Evolutionary conservation across 2,888 invertebrate species (phyloP), one percentile per base, ranked within the genome.

Genomic region (Tromatobia lineatoria): DNA sequence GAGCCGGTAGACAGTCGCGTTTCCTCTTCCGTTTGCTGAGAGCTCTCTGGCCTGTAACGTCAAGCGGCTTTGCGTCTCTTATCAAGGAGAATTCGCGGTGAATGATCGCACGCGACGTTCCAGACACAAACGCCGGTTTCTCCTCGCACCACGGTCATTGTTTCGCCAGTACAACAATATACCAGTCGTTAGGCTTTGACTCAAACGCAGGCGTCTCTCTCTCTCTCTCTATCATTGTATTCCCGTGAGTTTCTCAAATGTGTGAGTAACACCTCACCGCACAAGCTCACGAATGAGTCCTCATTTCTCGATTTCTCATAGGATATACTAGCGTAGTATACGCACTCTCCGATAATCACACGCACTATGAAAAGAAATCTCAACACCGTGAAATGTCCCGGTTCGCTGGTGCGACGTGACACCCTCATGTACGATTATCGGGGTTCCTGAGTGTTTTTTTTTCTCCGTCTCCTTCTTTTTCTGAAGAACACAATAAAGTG

Each of bases 11-110:
- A 54, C 29, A 25, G 69, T 13, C 18, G 23, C 67, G 75, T 81
- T 84, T 75, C 78, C 74, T 66, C 45, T 79, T 78, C 81, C 78
- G 80, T 66, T 34, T 80, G 52, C 13, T 75, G 4, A 4, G 4
- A 25, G 47, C 64, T 64, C 69, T 34, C 34, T 23, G 59, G 50
- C 13, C 25, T 11, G 45, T 23, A 2, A 23, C 54, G 47, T 78
- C 38, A 18, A 18, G 13, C 42, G 61, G 61, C 29, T 69, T 52
- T 52, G 45, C 25, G 20, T 74, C 73, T 73, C 38, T 73, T 77
- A 67, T 77, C 80, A 73, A 23, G 73, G 47, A 18, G 47, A 50
- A 54, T 29, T 77, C 73, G 59, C 73, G 67, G 50, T 78, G 69
- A 78, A 61, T 20, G 81, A 71, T 77, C 78, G 64, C 71, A 71